Evolutionary conservation across 2,888 invertebrate species (phyloP).

Genomic region (Mimas tiliae): DNA sequence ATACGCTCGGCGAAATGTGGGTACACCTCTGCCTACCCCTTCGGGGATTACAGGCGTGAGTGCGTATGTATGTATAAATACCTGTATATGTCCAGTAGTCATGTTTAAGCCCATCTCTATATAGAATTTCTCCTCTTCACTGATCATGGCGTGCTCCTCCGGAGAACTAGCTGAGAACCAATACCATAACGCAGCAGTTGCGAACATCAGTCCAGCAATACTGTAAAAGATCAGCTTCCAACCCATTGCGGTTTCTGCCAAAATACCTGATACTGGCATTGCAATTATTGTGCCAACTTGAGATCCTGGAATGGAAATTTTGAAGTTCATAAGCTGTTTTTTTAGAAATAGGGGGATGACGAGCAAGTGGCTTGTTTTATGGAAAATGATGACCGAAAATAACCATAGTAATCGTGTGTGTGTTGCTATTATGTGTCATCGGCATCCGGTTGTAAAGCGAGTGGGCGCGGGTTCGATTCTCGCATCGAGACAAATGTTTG

Average conservation of each 20-base stretch:
- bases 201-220: slow-evolving; percentile 82
- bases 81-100: slow-evolving; percentile 46
- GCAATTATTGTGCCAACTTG: slow-evolving; percentile 89
- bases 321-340: too few relatives aligned
- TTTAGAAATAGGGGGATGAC: too few relatives aligned
- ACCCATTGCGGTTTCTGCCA: slow-evolving; percentile 84
- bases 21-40: too few relatives aligned
- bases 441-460: too few relatives aligned
- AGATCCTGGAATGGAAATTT: slow-evolving; percentile 71
- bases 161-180: slow-evolving; percentile 85
- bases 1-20: too few relatives aligned
- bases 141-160: slow-evolving; percentile 81
- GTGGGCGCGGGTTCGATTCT: too few relatives aligned
- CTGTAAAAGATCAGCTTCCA: slow-evolving; percentile 89
- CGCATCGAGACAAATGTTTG: too few relatives aligned
- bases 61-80: not conserved
- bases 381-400: too few relatives aligned
- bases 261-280: slow-evolving; percentile 86
- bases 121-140: slow-evolving; percentile 81
- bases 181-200: slow-evolving; percentile 83
- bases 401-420: too few relatives aligned
- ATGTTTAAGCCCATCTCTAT: slow-evolving; percentile 85
- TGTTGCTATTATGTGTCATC: too few relatives aligned
- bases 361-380: too few relatives aligned
- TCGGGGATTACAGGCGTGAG: too few relatives aligned